Evolutionary conservation across 2,113 vertebrate species (phyloP).

Genomic region (Monarcha castaneiventris): DNA sequence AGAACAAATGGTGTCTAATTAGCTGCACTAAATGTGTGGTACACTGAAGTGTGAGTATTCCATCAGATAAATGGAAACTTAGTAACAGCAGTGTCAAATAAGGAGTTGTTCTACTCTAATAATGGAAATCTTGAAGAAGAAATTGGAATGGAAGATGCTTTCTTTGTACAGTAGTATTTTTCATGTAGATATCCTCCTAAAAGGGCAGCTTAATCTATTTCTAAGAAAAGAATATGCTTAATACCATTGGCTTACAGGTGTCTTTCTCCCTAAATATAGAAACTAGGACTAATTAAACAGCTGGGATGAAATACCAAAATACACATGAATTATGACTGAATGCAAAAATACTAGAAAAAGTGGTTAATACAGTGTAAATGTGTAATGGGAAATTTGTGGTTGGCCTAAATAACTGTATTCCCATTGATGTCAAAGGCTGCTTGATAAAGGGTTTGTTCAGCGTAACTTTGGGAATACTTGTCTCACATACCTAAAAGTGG

Average conservation of each 20-base stretch:
- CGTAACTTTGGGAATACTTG: neutral
- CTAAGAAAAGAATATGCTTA: neutral
- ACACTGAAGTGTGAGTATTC: neutral
- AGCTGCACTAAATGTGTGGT: neutral
- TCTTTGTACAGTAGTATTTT: neutral
- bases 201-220: neutral
- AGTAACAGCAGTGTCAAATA: neutral
- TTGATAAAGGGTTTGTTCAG: neutral
- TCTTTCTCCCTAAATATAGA: neutral
- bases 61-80: neutral
- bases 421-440: neutral
- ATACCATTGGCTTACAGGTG: neutral
- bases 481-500: neutral
- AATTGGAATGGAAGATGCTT: neutral
- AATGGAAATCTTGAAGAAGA: neutral
- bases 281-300: neutral
- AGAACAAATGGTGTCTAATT: neutral
- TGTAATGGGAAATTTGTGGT: neutral
- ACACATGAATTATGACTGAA: neutral
- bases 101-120: neutral
- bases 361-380: neutral
- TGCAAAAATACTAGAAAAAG: neutral
- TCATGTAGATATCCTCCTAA: neutral
- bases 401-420: neutral
- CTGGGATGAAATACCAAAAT: neutral